phyloP scores from a whole-genome alignment of 2,888 invertebrate genomes.

The Lysandra bellargus region DNA sequence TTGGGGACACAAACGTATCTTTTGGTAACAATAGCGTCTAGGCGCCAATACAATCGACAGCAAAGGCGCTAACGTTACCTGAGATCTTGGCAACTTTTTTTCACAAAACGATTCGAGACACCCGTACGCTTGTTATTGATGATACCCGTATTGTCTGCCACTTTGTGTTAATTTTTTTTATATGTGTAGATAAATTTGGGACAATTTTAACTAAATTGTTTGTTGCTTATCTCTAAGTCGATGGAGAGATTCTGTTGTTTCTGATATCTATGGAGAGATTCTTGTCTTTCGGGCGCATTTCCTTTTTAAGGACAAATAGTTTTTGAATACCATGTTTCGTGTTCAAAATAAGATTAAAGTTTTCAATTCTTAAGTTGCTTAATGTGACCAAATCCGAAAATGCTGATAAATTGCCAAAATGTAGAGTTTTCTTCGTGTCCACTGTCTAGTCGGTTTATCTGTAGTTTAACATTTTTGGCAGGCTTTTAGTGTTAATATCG shows the following conservation, averaged over 20 bases:
- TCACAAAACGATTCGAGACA: conserved; percentile 44
- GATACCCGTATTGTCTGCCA: conserved; percentile 58
- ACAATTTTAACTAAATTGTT: conserved; percentile 23
- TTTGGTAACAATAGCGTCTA: conserved; percentile 46
- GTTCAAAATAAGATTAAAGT: not conserved
- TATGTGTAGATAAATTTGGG: conserved; percentile 4
- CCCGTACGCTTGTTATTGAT: conserved; percentile 60
- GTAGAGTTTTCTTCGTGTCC: not conserved
- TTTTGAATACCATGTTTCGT: not conserved
- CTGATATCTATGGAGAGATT: not conserved
- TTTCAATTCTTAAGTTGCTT: not conserved
- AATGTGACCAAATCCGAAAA: not conserved
- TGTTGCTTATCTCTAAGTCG: not conserved
- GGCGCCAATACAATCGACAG: conserved; percentile 69
- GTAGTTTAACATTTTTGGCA: not conserved
- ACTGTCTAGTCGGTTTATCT: not conserved
- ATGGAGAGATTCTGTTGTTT: not conserved
- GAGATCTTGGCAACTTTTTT: conserved; percentile 61
- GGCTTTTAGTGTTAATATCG: not conserved
- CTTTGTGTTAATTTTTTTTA: not conserved
- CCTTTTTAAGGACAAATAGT: not conserved
- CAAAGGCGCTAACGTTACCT: conserved; percentile 70
- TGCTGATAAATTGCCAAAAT: not conserved
- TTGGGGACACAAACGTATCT: conserved; percentile 11
- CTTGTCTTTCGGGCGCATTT: conserved; percentile 39